phyloP scores from a whole-genome alignment of 2,113 vertebrate genomes.

The Hippocampus abdominalis region DNA sequence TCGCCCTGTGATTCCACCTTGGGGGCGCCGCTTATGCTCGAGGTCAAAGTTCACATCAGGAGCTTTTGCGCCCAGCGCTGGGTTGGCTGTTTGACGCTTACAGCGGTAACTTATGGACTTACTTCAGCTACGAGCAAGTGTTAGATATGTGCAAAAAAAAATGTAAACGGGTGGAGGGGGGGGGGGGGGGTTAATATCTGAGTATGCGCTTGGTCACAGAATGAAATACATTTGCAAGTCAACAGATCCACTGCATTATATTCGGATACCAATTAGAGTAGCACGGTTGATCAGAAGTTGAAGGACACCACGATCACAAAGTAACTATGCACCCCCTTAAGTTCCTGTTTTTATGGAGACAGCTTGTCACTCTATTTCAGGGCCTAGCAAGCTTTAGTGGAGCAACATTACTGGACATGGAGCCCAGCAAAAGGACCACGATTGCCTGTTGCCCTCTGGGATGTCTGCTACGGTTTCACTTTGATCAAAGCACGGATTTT shows the following conservation, averaged over 20 bases:
- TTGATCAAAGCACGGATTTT: conserved; percentile 32
- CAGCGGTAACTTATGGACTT: not conserved
- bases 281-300: conserved; percentile 15
- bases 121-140: not conserved
- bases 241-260: not conserved
- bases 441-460: conserved; percentile 44
- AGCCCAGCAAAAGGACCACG: conserved; percentile 18
- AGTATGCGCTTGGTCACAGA: not conserved
- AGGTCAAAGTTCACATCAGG: conserved; percentile 24
- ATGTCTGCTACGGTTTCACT: conserved; percentile 33
- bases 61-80: conserved; percentile 1
- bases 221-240: too few species aligned
- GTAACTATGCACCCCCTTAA: conserved; percentile 57
- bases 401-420: conserved; percentile 61
- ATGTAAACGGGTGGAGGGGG: too few species aligned
- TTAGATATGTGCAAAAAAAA: too few species aligned
- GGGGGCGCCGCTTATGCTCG: conserved; percentile 17
- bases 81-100: conserved; percentile 5
- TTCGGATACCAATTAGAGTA: conserved; percentile 4
- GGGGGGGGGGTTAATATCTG: not conserved
- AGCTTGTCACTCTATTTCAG: conserved; percentile 74
- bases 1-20: not conserved
- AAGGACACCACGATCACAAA: conserved; percentile 53
- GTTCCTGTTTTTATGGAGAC: conserved; percentile 67
- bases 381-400: conserved; percentile 49